phyloP scores from a whole-genome alignment of 2,113 vertebrate species.

The Hymenochirus boettgeri region DNA sequence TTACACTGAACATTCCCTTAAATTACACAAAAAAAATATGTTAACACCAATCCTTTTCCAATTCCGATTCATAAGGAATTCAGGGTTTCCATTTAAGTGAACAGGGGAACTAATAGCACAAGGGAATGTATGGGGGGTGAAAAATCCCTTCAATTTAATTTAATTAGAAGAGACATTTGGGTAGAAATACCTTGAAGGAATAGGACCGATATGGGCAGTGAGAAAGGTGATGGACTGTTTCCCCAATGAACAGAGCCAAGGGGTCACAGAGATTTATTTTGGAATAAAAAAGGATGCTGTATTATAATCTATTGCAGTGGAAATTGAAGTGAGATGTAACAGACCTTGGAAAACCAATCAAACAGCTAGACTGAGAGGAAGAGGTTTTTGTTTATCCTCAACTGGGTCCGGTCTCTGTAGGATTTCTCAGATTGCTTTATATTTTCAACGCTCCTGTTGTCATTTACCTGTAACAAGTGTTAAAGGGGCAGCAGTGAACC shows the following conservation, averaged over 20 bases:
- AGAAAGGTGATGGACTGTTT: background rate
- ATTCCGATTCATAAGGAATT: no score
- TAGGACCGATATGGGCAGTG: no score
- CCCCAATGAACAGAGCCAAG: background rate
- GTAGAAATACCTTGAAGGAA: no score
- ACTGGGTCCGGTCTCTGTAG: constrained; percentile 2
- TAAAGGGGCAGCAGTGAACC: constrained; percentile 32
- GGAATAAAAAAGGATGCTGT: background rate
- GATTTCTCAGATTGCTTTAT: constrained; percentile 9
- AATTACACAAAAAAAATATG: no score
- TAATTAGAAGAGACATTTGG: no score
- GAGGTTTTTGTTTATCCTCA: background rate
- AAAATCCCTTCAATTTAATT: no score
- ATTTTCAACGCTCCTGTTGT: constrained; percentile 18
- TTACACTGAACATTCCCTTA: no score
- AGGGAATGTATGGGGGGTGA: no score
- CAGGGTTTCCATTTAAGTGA: no score
- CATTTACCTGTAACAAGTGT: constrained; percentile 36
- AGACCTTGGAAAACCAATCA: background rate
- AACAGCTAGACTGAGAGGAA: background rate
- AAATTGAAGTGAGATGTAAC: constrained; percentile 19
- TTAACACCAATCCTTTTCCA: no score
- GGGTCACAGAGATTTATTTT: constrained; percentile 17
- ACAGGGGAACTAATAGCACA: no score
- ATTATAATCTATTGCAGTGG: constrained; percentile 6